Evolutionary conservation across 2,797 vertebrate species (phyloP).

Genomic region (Notoglanidium macrostoma): DNA sequence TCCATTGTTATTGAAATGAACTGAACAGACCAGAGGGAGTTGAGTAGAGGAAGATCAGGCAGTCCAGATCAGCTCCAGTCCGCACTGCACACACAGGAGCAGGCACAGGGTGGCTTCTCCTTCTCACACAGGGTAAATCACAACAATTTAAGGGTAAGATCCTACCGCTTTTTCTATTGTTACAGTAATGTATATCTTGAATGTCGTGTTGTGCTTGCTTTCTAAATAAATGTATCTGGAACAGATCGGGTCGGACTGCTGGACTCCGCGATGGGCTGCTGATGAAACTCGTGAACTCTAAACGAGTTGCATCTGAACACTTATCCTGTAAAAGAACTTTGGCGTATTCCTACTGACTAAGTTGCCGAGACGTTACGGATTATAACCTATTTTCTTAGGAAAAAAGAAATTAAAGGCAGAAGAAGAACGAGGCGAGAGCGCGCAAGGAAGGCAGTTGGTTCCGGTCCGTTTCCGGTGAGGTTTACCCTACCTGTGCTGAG

Average conservation of each 20-base stretch:
- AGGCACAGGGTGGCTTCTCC: not conserved
- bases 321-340: not conserved
- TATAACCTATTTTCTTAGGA: not conserved
- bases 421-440: not conserved
- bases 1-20: slow-evolving; percentile 56
- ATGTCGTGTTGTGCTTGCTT: not conserved
- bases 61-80: slow-evolving; percentile 5
- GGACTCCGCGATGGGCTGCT: slow-evolving; percentile 27
- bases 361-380: slow-evolving; percentile 7
- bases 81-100: slow-evolving; percentile 26
- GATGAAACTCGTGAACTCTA: not conserved
- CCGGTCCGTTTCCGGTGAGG: slow-evolving; percentile 27
- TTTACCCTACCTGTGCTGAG: slow-evolving; percentile 59
- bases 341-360: not conserved
- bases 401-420: not conserved
- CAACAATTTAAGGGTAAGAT: not conserved
- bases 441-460: slow-evolving; percentile 11
- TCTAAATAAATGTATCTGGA: not conserved
- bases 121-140: slow-evolving; percentile 3
- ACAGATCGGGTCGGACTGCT: slow-evolving; percentile 1
- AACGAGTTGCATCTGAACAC: not conserved
- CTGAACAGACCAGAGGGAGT: slow-evolving; percentile 14
- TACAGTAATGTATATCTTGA: not conserved
- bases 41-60: slow-evolving; percentile 37
- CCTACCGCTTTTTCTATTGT: not conserved